phyloP scores from a whole-genome alignment of 2,888 invertebrate genomes.

The Oligia fasciuncula region DNA sequence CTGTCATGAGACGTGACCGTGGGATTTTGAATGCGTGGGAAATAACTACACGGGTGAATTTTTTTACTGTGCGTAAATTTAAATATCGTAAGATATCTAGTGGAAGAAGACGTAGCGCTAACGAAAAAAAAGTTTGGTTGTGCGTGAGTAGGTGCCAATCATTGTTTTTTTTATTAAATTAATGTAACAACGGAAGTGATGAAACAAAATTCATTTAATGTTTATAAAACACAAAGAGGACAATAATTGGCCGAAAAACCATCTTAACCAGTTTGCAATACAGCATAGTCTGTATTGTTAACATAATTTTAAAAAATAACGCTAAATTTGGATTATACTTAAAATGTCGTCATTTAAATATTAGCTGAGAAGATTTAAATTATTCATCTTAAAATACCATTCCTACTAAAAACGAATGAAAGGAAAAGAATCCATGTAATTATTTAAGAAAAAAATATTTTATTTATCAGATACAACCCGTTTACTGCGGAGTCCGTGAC shows the following conservation, averaged over 20 bases:
- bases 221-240: background rate
- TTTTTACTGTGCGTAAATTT: conserved; percentile 61
- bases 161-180: conserved; percentile 5
- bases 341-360: background rate
- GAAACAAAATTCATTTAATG: background rate
- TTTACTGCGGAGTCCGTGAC: conserved; percentile 3
- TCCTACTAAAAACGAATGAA: background rate
- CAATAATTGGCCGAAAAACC: background rate
- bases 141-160: background rate
- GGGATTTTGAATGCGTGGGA: conserved; percentile 69
- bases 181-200: background rate
- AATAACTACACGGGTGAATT: conserved; percentile 60
- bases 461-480: conserved; percentile 3
- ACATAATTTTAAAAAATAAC: too few relatives aligned
- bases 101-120: conserved; percentile 9
- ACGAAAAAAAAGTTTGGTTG: conserved; percentile 5
- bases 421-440: background rate
- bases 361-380: background rate
- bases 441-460: background rate
- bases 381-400: background rate
- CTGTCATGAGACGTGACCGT: conserved; percentile 69
- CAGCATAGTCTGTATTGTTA: background rate
- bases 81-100: conserved; percentile 49
- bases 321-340: background rate
- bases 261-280: background rate